A percentile compares a stretch with the other conserved stretches of the same genome.
These are phyloP conservation scores for Cotesia glomerata DNA, from an alignment of 1,140 invertebrate genomes.

Conservation along the genomic window DNA sequence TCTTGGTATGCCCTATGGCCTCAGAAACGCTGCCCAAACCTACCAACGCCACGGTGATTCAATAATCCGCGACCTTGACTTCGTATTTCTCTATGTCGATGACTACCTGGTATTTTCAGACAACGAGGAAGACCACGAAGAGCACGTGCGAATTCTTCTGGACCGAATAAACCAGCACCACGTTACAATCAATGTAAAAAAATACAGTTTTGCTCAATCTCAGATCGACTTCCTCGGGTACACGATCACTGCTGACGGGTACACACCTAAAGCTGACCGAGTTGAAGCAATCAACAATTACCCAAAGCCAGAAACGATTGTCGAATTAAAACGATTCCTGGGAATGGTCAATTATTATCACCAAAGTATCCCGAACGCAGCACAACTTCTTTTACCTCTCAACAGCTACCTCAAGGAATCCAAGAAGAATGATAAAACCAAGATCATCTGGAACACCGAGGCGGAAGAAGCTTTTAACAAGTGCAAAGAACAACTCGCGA, in stretches of 20 bases:
- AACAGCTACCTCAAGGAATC: conserved; percentile 29
- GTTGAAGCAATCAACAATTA: conserved; percentile 41
- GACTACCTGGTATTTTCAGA: conserved; percentile 24
- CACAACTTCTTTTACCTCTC: conserved; percentile 35
- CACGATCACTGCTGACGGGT: conserved; percentile 41
- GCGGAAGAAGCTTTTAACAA: conserved; percentile 19
- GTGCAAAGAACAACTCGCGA: background rate
- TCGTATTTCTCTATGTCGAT: conserved; percentile 24
- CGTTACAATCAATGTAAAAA: background rate
- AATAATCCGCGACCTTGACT: conserved; percentile 22
- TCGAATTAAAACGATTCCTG: conserved; percentile 49
- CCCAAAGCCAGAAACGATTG: conserved; percentile 39
- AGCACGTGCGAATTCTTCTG: conserved; percentile 19
- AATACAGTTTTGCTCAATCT: too few relatives aligned
- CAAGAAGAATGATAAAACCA: background rate
- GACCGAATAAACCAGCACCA: background rate
- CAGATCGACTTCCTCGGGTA: too few relatives aligned
- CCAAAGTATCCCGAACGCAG: conserved; percentile 36
- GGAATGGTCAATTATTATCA: conserved; percentile 55
- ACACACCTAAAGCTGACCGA: conserved; percentile 36
- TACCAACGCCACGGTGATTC: too few relatives aligned
- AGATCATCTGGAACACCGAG: conserved; percentile 44
- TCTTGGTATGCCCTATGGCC: too few relatives aligned
- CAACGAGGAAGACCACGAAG: conserved; percentile 17
- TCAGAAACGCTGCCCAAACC: too few relatives aligned